Base-by-base conservation (phyloP, 2,888 invertebrate genomes). In the Pegoplata infirma region DNA sequence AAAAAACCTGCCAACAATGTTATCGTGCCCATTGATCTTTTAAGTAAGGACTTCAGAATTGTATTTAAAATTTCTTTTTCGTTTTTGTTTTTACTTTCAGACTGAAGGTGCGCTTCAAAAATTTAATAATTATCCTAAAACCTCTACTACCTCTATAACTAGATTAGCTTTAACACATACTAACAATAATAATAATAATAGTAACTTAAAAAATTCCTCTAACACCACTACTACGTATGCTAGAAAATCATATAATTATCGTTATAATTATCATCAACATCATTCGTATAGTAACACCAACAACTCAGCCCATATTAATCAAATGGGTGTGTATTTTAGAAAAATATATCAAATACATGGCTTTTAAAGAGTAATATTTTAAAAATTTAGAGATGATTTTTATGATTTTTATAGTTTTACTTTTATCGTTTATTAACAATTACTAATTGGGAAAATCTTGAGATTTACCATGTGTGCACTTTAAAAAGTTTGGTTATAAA, bases 201-300 rank as follows among this genome's bases (percentile, higher is more conserved):
- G n/a, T n/a, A n/a, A n/a, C n/a, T 58, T 71, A 67, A 21, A 73
- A 79, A 76, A 69, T 59, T 47, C 40, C 63, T 46, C 16, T 28
- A 87, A 87, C 72, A 84, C 86, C 82, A 84, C 88, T 78, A 73
- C 81, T 81, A 84, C 89, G 83, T 91, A 92, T 86, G 94, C 94
- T 93, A 92, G 94, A 92, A 94, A 94, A 91, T 91, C 93, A 89
- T 92, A 93, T 92, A 94, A 94, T 91, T 92, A 79, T 72, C 79
- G 79, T 67, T n/a, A n/a, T n/a, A 51, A 71, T 66, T 63, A 75
- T 75, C 75, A 79, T 69, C 73, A 73, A 58, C 68, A 78, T 75
- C 67, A 75, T 63, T 55, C 51, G 59, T 55, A 75, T 71, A 74
- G 78, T 69, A 59, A 53, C 63, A 63, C 19, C 63, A 71, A 75